Evolutionary conservation across 2,113 vertebrate genomes (phyloP).

Genomic region (Platycercus adscitus): DNA sequence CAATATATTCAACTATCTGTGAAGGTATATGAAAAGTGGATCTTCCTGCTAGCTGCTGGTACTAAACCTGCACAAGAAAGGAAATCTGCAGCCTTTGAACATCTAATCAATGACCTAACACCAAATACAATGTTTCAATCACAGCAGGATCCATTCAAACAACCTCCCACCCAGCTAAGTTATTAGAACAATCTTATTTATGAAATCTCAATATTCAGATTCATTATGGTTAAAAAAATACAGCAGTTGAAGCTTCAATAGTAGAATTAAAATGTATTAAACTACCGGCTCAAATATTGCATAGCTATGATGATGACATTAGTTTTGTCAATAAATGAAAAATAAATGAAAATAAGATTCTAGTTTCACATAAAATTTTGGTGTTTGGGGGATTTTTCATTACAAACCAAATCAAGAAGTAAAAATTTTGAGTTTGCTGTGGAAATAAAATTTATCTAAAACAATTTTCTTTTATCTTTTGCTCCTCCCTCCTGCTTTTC

Average conservation of each 20-base stretch:
- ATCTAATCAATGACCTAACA: neutral
- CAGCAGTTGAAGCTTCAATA: neutral
- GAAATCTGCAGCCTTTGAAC: neutral
- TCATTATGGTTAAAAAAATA: neutral
- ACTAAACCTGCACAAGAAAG: neutral
- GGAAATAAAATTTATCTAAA: neutral
- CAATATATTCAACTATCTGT: neutral
- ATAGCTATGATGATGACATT: neutral
- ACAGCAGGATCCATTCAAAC: neutral
- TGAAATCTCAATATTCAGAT: neutral
- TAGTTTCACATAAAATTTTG: neutral
- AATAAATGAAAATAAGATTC: neutral
- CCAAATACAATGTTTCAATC: neutral
- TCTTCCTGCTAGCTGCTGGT: neutral
- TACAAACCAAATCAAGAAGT: neutral
- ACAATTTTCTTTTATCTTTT: neutral
- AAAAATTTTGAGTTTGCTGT: neutral
- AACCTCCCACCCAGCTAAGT: neutral
- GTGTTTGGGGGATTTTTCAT: neutral
- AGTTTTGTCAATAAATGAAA: neutral
- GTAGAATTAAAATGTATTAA: neutral
- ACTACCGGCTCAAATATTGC: neutral
- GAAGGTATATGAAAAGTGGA: neutral
- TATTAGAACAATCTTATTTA: neutral
- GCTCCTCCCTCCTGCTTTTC: rapidly evolving